phyloP scores from a whole-genome alignment of 2,113 vertebrate genomes.

The Myanophis thanlyinensis region DNA sequence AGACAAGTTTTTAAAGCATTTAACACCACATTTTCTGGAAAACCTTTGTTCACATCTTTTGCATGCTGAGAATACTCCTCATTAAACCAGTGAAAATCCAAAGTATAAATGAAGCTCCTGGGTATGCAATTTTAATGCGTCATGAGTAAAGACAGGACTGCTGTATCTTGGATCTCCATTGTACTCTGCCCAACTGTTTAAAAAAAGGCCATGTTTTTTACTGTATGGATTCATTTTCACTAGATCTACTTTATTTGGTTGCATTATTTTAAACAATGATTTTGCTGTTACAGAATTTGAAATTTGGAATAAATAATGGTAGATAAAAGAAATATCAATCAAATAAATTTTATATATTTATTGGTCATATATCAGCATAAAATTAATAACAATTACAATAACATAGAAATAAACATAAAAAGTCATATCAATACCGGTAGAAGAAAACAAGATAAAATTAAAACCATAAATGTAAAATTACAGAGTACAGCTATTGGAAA shows the following conservation, averaged over 20 bases:
- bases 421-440: background rate
- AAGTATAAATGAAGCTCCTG: accelerated
- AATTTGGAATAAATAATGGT: background rate
- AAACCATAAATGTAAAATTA: background rate
- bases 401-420: background rate
- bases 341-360: background rate
- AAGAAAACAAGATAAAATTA: background rate
- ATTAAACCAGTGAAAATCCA: background rate
- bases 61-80: background rate
- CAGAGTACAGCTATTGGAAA: background rate
- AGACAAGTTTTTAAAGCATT: conserved; percentile 21
- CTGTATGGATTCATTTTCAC: background rate
- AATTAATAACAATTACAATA: background rate
- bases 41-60: background rate
- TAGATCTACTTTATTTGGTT: background rate
- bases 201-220: background rate
- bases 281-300: background rate
- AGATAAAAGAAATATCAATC: background rate
- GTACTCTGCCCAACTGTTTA: background rate
- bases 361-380: background rate
- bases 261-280: background rate
- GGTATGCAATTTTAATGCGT: background rate
- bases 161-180: no score
- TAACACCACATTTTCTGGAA: conserved; percentile 19
- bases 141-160: background rate